phyloP scores from a whole-genome alignment of 2,113 vertebrate genomes.

The Coptodon bakossiorum region DNA sequence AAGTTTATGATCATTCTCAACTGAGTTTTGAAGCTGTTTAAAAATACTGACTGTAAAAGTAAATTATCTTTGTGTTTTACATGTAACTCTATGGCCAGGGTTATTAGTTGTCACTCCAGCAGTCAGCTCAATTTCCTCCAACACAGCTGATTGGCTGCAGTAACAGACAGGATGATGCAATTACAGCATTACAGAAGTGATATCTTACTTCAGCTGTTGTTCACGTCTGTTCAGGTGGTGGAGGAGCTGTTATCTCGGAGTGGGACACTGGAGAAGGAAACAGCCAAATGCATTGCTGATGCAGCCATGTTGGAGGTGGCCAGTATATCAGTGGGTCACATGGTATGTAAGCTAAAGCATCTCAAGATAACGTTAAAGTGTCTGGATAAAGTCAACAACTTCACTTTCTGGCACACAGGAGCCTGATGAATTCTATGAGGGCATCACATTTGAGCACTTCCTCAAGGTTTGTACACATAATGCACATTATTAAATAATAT shows the following conservation, averaged over 20 bases:
- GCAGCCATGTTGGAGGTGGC: constrained; percentile 98
- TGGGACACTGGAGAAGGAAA: constrained; percentile 80
- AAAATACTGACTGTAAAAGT: neutral
- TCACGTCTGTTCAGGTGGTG: constrained; percentile 77
- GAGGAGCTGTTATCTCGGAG: constrained; percentile 89
- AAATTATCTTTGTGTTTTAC: neutral
- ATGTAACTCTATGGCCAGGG: neutral
- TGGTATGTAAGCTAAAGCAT: constrained; percentile 69
- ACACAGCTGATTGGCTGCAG: neutral
- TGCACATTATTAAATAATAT: neutral
- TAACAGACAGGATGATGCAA: neutral
- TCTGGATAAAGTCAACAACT: neutral
- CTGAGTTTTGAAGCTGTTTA: neutral
- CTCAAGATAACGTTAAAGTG: neutral
- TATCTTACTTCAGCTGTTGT: neutral
- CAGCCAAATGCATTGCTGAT: constrained; percentile 84
- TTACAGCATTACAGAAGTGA: neutral
- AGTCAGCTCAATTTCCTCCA: neutral
- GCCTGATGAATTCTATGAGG: constrained; percentile 89
- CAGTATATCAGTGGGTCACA: constrained; percentile 85
- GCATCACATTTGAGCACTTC: constrained; percentile 96
- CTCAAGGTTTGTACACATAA: constrained; percentile 77
- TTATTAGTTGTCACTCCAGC: neutral
- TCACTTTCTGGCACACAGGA: constrained; percentile 63
- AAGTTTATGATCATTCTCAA: neutral